phyloP scores from a whole-genome alignment of 2,797 vertebrate genomes.

The Tamandua tetradactyla region DNA sequence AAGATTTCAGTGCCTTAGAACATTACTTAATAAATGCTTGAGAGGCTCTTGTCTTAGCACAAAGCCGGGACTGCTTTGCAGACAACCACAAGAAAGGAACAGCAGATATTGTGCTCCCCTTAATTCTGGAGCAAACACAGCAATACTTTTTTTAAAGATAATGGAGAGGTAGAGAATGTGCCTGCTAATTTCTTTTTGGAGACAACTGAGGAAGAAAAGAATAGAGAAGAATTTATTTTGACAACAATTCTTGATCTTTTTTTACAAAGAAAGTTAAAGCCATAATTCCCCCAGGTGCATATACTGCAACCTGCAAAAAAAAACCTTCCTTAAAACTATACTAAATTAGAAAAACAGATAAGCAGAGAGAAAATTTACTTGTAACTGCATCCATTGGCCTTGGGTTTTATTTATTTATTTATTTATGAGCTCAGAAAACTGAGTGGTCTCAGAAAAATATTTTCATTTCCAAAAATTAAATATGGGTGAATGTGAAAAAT shows the following conservation, averaged over 20 bases:
- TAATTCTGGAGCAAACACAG: constrained; percentile 17
- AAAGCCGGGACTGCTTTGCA: constrained; percentile 22
- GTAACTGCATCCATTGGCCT: constrained; percentile 61
- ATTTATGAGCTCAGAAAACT: neutral
- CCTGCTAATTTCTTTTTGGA: constrained; percentile 68
- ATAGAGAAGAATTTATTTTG: constrained; percentile 72
- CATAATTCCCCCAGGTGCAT: constrained; percentile 79
- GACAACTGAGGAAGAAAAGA: constrained; percentile 56
- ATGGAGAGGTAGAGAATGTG: constrained; percentile 28
- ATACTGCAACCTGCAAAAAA: constrained; percentile 14
- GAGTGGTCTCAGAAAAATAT: neutral
- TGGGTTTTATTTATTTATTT: neutral
- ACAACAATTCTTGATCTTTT: constrained; percentile 82
- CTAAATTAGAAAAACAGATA: constrained; percentile 73
- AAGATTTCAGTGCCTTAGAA: constrained; percentile 38
- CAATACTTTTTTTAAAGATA: constrained; percentile 27
- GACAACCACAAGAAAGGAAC: constrained; percentile 18
- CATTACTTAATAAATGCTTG: constrained; percentile 16
- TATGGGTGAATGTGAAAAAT: neutral
- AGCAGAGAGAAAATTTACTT: constrained; percentile 72
- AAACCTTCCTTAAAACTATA: constrained; percentile 73
- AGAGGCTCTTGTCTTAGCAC: constrained; percentile 40
- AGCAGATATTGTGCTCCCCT: neutral
- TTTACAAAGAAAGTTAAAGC: constrained; percentile 81
- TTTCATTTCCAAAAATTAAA: neutral